Conservation (phyloP, 2,888 invertebrate genomes). For the Acronicta alni region DNA sequence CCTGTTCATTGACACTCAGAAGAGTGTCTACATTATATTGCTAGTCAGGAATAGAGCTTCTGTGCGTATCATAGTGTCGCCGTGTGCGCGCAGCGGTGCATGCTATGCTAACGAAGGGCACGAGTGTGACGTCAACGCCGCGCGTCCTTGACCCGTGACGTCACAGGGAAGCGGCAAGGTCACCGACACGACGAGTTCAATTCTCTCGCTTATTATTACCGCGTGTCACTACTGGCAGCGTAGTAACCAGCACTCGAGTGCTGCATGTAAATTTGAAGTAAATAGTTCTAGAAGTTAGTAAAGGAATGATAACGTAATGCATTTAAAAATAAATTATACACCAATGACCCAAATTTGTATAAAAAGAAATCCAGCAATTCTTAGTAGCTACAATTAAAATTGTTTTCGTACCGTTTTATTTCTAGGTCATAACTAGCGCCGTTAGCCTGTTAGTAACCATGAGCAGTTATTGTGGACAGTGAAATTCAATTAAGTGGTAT, state of each 20-base stretch:
- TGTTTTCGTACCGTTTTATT: background rate
- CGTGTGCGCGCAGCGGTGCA: conserved; percentile 26
- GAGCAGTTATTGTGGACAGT: conserved; percentile 6
- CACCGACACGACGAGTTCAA: conserved; percentile 15
- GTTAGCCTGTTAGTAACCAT: conserved; percentile 2
- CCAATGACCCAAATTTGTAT: no score
- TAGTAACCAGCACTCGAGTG: background rate
- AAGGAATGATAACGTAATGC: no score
- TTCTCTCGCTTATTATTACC: background rate
- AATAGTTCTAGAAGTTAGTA: no score
- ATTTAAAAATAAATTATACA: no score
- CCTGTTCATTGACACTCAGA: no score
- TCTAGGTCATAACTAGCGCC: background rate
- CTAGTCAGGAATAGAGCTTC: background rate
- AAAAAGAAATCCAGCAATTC: background rate
- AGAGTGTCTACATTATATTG: no score
- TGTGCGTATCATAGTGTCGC: background rate
- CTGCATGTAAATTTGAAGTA: no score
- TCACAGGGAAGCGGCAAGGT: conserved; percentile 42
- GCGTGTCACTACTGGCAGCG: background rate
- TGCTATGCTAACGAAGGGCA: conserved; percentile 36
- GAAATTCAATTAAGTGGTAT: conserved; percentile 23
- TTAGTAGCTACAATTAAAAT: background rate
- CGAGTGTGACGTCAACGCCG: conserved; percentile 37
- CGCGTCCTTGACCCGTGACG: conserved; percentile 58